Evolutionary conservation across 2,888 invertebrate species (phyloP), one percentile per base, ranked within the genome.

Genomic region (Pseudococcus jackbeardsleyi): DNA sequence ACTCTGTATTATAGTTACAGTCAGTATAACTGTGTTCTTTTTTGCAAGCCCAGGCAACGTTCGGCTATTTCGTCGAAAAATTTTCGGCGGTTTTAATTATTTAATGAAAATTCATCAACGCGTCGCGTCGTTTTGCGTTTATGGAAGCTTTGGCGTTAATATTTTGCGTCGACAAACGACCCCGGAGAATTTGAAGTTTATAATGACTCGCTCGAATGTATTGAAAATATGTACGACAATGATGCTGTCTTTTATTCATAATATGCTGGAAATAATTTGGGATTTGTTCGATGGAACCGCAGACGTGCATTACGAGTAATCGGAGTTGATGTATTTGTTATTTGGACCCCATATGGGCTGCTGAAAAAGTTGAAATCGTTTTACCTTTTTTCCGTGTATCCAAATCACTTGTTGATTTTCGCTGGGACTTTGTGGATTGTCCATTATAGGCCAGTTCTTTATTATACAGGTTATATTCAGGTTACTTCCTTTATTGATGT

Each of bases 391-490:
- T 6, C 88, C 84, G 2, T 89, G 89, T 84, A 88, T 85, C 89
- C 89, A 89, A 50, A 89, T 82, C 79, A 89, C 84, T 82, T 88
- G 89, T 22, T 89, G 89, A 22, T 88, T 89, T 72, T 89, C 89
- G 79, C 88, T 88, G 19, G 88, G 88, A 88, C 50, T 88, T 54
- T 82, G 82, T 7, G 88, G 88, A 88, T 82, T 88, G 79, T 88
- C 88, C 88, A 88, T 88, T 12, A 88, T 88, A 22, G 89, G 89
- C 86, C 89, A 89, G 39, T 89, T 89, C 33, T 89, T 89, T 79
- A 89, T 89, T 17, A 89, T 89, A 77, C 89, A 89, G 15, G 89
- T 89, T 77, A 89, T 85, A 84, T 89, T 89, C 84, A 89, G 84
- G 77, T 89, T 89, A 46, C 89, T 89, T 26, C 89, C 89, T 33